Base-by-base conservation (phyloP, 1,140 invertebrate species). In the Stegodyphus mimosarum region DNA sequence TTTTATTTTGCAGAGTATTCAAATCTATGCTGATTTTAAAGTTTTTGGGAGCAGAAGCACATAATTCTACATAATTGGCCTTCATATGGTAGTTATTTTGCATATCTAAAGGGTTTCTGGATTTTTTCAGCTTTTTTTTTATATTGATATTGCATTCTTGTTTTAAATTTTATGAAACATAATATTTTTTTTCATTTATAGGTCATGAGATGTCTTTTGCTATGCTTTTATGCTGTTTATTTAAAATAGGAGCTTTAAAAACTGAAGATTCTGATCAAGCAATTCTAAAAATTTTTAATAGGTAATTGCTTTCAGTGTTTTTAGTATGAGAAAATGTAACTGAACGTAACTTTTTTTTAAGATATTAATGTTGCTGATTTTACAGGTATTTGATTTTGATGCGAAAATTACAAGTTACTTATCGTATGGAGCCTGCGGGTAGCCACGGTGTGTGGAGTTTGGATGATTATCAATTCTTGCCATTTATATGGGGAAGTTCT, bases 401-500 rank as follows among this genome's bases (percentile, higher is more conserved):
- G 17, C 92, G 98, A 77, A 95, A 94, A 89, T 91, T 99, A 66
- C 97, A 99, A 91, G 91, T 94, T 78, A 95, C 93, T 1, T 99
- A 99, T 90, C 93, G 96, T 89, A 99, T 99, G 97, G 99, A 99
- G 91, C 99, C 99, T 51, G 99, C 99, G 49, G 99, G 99, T n/a
- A 98, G 97, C 91, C 97, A 99, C 89, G 99, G 99, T 10, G 98
- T 88, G 9, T 89, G 97, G 96, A 97, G 96, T 88, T 92, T 99
- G 72, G 99, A 99, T 91, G 99, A 99, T 91, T 99, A 96, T 91
- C 99, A 99, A 90, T 99, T 99, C 92, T 93, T 99, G 55, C 98
- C 99, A 48, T 99, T 99, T 89, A 95, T 99, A 89, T 99, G 97
- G 96, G 98, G 99, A 18, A 99, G 97, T 91, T 94, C 98, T 71